Evolutionary conservation across 2,113 vertebrate species (phyloP).

Genomic region (Microcebus jonahi): DNA sequence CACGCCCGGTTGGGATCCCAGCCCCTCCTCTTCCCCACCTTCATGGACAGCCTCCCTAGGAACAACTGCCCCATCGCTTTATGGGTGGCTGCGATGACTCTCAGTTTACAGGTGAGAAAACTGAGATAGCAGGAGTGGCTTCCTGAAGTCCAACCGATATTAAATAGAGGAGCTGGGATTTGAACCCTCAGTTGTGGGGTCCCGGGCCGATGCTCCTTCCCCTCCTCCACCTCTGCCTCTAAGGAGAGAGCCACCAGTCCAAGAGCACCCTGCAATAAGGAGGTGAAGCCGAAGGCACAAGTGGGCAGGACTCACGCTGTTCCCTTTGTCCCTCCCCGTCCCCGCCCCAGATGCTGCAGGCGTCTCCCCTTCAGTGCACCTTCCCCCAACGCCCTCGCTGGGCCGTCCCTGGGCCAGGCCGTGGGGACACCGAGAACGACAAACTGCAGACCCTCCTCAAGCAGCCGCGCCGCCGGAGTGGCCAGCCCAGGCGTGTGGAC

Average conservation of each 20-base stretch:
- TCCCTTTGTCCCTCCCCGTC: no score
- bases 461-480: accelerated
- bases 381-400: accelerated
- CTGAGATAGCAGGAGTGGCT: background rate
- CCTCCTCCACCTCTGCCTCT: background rate
- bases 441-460: background rate
- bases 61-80: accelerated
- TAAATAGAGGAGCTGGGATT: background rate
- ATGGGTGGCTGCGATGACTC: background rate
- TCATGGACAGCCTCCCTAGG: background rate
- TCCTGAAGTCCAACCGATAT: background rate
- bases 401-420: background rate
- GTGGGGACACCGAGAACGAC: background rate
- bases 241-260: background rate
- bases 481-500: no score
- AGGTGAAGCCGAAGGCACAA: no score
- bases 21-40: background rate
- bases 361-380: accelerated
- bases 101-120: background rate
- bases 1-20: no score
- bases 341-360: background rate
- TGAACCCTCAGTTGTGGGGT: background rate
- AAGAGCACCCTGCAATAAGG: background rate
- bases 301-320: background rate
- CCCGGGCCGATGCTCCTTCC: background rate